These are phyloP conservation scores for Timandra comae DNA, from an alignment of 2,888 invertebrate species.

Conservation along the genomic window DNA sequence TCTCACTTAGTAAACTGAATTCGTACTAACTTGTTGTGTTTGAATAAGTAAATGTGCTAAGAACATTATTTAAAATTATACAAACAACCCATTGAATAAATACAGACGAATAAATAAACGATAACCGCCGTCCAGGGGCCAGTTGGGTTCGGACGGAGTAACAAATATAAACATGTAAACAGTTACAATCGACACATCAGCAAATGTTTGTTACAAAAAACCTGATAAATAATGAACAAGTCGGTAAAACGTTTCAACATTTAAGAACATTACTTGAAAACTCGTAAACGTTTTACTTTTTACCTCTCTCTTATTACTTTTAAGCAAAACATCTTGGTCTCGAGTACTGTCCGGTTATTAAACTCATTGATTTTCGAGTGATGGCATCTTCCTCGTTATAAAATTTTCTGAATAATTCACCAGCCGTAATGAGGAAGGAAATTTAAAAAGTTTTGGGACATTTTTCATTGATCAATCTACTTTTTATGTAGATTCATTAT, in stretches of 20 bases:
- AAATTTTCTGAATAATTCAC: conserved; percentile 46
- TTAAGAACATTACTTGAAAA: background rate
- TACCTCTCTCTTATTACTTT: background rate
- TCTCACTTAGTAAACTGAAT: conserved; percentile 4
- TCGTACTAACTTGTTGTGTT: conserved; percentile 1
- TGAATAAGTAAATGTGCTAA: background rate
- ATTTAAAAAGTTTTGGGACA: conserved; percentile 25
- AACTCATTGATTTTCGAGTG: conserved; percentile 45
- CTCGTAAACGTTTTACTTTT: background rate
- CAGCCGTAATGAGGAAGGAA: conserved; percentile 31
- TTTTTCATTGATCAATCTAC: conserved; percentile 16
- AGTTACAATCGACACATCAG: conserved; percentile 22
- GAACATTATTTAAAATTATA: conserved; percentile 12
- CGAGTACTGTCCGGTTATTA: conserved; percentile 30
- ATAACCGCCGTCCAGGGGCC: conserved; percentile 27
- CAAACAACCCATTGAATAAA: conserved; percentile 26
- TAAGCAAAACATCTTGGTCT: background rate
- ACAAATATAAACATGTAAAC: conserved; percentile 24
- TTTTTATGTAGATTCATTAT: conserved; percentile 14
- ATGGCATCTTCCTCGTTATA: conserved; percentile 39
- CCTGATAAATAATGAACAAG: background rate
- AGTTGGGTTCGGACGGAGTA: conserved; percentile 23
- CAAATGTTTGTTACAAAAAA: background rate
- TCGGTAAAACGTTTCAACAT: background rate
- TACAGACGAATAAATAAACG: conserved; percentile 34